Conservation (phyloP, 53 echinoderm and acorn worm species). For the Paracentrotus lividus region DNA sequence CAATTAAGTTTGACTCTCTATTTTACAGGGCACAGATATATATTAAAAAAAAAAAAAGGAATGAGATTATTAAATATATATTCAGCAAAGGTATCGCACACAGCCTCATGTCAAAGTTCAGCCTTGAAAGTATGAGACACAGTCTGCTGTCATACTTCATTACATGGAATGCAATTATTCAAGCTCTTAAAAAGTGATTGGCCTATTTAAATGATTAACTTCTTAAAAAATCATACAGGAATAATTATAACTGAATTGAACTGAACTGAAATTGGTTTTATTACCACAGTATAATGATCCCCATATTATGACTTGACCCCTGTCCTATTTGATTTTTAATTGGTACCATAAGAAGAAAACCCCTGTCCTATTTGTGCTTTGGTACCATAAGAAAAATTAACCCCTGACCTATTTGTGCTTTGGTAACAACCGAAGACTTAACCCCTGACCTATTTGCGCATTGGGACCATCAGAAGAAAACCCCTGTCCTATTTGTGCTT, state of each 20-base stretch:
- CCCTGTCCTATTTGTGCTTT: not conserved
- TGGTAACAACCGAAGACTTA: not conserved
- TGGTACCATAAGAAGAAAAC: too few species aligned
- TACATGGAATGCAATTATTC: too few species aligned
- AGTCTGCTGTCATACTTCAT: too few species aligned
- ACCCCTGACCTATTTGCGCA: not conserved
- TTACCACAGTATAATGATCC: not conserved
- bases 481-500: not conserved
- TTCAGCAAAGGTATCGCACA: not conserved
- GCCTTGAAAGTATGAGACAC: too few species aligned
- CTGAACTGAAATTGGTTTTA: too few species aligned
- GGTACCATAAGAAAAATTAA: not conserved
- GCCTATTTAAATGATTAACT: too few species aligned
- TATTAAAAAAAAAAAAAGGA: not conserved
- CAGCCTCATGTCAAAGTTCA: not conserved
- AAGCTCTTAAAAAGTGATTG: too few species aligned
- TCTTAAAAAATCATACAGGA: too few species aligned
- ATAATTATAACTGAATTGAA: too few species aligned
- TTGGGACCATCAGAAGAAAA: not conserved
- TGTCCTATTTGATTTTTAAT: not conserved
- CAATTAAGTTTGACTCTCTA: not conserved
- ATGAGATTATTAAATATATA: not conserved
- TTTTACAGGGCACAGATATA: not conserved
- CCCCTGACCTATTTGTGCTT: not conserved
- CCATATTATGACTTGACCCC: not conserved